Evolutionary conservation across 2,888 invertebrate species (phyloP), one percentile per base, ranked within the genome.

Genomic region (Tetranychus truncatus): DNA sequence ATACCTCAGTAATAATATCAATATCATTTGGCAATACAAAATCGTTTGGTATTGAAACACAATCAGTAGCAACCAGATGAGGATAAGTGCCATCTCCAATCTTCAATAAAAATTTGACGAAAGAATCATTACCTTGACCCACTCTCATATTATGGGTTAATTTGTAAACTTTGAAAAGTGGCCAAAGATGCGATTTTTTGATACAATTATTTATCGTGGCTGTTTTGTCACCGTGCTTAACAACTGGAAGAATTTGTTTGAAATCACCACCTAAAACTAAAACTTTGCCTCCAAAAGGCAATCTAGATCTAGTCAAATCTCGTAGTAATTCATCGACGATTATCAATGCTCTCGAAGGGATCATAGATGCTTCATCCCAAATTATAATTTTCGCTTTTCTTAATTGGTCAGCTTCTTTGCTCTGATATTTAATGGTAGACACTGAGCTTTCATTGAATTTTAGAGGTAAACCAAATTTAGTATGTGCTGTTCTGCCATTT

Each of bases 181-280:
- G 15, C 76, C 76, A 75, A 20, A 76, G 71, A 6, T 6, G 8
- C 66, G 66, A 72, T 1, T 66, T 74, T 65, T 76, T 76, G 4
- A 78, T 65, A n/a, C 76, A 73, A 15, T 71, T 71, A 6, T 75
- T 18, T 55, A 76, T 46, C 15, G 67, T 71, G 4, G 67, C 65
- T n/a, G 75, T 66, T 46, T 46, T 3, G 9, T n/a, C 74, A 45
- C 77, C 76, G 55, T 46, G 66, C n/a, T n/a, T 34, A 21, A 77
- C 46, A 11, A 78, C 76, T 34, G 77, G 76, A 1, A 77, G 71
- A 6, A 69, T 74, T 76, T 77, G 77, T 8, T 77, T 18, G 71
- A 77, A 77, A 55, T 76, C 78, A n/a, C 77, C 78, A 5, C 77
- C 77, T 3, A 78, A 46, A 24, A 78, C 45, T 3, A 78, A 24